Percentiles rank a stretch among this genome's conserved stretches.
Conservation (phyloP, 64 coral and sea anemone genomes). For the Pocillopora damicornis region DNA sequence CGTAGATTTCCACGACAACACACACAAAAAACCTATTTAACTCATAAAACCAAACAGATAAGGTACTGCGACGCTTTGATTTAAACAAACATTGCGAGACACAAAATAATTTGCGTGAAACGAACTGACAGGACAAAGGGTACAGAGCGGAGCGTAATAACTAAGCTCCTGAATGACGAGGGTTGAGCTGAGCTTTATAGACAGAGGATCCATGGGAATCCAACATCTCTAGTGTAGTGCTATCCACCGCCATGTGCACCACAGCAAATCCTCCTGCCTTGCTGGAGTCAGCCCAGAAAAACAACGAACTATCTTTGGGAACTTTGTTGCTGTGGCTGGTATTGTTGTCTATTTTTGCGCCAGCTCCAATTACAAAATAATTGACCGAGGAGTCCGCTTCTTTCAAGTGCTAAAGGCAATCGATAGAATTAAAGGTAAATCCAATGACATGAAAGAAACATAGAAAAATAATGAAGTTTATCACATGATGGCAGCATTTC, state of each 20-base stretch:
- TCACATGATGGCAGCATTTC: no score
- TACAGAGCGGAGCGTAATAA: no score
- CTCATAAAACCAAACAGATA: no score
- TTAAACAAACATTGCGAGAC: no score
- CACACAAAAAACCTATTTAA: no score
- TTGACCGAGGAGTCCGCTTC: conserved; percentile 62
- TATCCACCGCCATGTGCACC: conserved; percentile 25
- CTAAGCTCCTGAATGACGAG: not conserved
- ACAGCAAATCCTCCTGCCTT: conserved; percentile 71
- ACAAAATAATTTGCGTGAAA: no score
- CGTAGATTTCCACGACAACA: no score
- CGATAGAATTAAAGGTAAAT: not conserved
- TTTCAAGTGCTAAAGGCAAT: conserved; percentile 61
- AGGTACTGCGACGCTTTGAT: no score
- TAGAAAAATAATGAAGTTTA: not conserved
- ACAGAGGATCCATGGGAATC: conserved; percentile 25
- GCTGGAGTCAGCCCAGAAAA: conserved; percentile 66
- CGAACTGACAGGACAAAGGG: no score
- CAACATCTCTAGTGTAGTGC: conserved; percentile 52
- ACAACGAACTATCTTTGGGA: conserved; percentile 47
- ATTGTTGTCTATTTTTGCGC: conserved; percentile 24
- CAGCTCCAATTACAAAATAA: conserved; percentile 80
- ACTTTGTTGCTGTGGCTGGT: conserved; percentile 31
- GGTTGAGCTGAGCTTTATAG: conserved; percentile 7
- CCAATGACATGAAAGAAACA: not conserved